Conservation (phyloP, 2,797 vertebrate genomes). For the Acanthornis magna region DNA sequence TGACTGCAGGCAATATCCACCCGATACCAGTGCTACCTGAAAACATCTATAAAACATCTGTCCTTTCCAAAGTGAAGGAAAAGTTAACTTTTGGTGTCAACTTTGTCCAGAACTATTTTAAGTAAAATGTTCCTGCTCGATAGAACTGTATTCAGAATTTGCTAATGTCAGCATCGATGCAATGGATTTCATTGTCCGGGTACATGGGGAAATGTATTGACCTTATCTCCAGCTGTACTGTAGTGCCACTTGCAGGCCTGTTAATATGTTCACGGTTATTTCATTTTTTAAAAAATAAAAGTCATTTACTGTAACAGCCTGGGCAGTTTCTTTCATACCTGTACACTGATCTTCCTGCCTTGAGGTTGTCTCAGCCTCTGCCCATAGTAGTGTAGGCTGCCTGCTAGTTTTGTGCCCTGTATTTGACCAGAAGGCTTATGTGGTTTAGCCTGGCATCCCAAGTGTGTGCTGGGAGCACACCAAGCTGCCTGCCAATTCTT, state of each 20-base stretch:
- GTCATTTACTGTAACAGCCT: constrained; percentile 82
- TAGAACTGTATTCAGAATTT: constrained; percentile 78
- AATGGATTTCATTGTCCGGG: constrained; percentile 74
- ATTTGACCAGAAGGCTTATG: background rate
- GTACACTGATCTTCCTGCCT: background rate
- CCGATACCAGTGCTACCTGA: constrained; percentile 67
- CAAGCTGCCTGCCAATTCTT: background rate
- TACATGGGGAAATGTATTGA: constrained; percentile 75
- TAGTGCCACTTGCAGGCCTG: constrained; percentile 82
- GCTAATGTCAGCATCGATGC: constrained; percentile 73
- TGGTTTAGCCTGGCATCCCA: background rate
- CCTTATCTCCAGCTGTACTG: constrained; percentile 79
- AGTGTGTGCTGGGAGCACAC: background rate
- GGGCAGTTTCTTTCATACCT: background rate
- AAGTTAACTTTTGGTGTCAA: constrained; percentile 72
- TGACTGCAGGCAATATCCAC: constrained; percentile 69
- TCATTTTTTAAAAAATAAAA: constrained; percentile 80
- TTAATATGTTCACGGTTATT: constrained; percentile 83
- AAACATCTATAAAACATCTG: constrained; percentile 63
- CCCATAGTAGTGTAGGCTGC: background rate
- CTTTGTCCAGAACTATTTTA: constrained; percentile 78
- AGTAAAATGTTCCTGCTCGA: constrained; percentile 75
- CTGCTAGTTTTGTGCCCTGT: background rate
- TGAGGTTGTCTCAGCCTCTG: background rate
- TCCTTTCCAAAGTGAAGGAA: constrained; percentile 68